Percentiles rank a stretch among this genome's conserved stretches.
phyloP scores from a whole-genome alignment of 2,797 vertebrate species.

The Toxotes lorentzi region DNA sequence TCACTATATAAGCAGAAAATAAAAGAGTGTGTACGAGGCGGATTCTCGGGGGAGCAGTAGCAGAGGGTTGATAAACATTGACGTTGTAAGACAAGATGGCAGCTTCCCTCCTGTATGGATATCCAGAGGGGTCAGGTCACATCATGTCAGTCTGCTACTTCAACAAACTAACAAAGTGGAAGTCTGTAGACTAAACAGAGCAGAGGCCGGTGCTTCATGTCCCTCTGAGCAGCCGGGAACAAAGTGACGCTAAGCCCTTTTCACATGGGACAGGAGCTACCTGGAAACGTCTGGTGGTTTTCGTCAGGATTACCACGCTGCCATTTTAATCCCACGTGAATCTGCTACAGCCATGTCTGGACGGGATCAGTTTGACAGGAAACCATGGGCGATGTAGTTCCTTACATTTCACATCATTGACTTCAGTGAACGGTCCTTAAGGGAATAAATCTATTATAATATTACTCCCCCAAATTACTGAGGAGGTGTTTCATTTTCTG shows the following conservation, averaged over 20 bases:
- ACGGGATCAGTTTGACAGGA: conserved; percentile 50
- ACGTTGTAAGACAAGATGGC: conserved; percentile 79
- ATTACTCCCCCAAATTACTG: conserved; percentile 46
- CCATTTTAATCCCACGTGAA: conserved; percentile 29
- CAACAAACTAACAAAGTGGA: conserved; percentile 77
- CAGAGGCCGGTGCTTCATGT: conserved; percentile 13
- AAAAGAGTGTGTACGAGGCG: conserved; percentile 48
- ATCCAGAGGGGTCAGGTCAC: conserved; percentile 70
- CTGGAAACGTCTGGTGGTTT: conserved; percentile 47
- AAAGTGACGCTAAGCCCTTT: conserved; percentile 49
- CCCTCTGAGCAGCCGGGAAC: conserved; percentile 5
- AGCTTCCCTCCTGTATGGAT: conserved; percentile 65
- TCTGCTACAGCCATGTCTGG: conserved; percentile 40
- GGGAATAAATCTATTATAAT: conserved; percentile 60
- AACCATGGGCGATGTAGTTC: conserved; percentile 40
- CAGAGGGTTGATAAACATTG: conserved; percentile 73
- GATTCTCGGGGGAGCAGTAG: conserved; percentile 60
- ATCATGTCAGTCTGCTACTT: conserved; percentile 71
- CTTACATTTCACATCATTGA: conserved; percentile 48
- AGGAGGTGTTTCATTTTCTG: conserved; percentile 78
- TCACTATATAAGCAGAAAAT: conserved; percentile 49
- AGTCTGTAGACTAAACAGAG: conserved; percentile 76
- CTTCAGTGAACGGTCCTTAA: conserved; percentile 25
- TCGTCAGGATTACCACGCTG: conserved; percentile 20
- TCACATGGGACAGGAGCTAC: conserved; percentile 51